These are phyloP conservation scores for Lycaena phlaeas DNA, from an alignment of 2,888 invertebrate genomes.

Conservation along the genomic window DNA sequence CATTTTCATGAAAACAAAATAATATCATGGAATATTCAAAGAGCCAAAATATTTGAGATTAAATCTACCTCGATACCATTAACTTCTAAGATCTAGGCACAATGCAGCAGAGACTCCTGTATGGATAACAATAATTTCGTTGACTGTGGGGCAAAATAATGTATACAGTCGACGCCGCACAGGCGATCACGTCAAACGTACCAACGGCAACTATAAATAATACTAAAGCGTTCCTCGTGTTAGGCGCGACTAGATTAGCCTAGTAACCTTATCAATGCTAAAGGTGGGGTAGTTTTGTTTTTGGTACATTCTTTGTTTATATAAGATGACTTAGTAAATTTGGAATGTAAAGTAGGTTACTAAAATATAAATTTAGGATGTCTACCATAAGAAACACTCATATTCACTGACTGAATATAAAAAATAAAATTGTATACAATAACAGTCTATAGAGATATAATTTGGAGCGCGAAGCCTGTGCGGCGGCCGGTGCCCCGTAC, in stretches of 20 bases:
- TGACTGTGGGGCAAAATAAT: conserved; percentile 63
- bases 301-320: conserved; percentile 8
- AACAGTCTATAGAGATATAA: conserved; percentile 42
- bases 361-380: conserved; percentile 8
- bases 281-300: conserved; percentile 2
- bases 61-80: conserved; percentile 72
- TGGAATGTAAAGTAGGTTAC: conserved; percentile 10
- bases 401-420: conserved; percentile 8
- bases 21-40: conserved; percentile 74
- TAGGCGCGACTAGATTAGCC: conserved; percentile 9
- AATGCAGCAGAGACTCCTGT: conserved; percentile 74
- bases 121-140: conserved; percentile 69
- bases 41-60: conserved; percentile 73
- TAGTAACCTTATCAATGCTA: conserved; percentile 4
- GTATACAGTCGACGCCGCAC: conserved; percentile 52
- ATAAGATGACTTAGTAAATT: conserved; percentile 9
- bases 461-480: conserved; percentile 35
- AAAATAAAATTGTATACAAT: conserved; percentile 5
- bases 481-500: conserved; percentile 48
- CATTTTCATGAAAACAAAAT: conserved; percentile 71
- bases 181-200: conserved; percentile 20
- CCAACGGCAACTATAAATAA: conserved; percentile 2
- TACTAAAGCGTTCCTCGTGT: conserved; percentile 10
- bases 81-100: conserved; percentile 75
- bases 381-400: conserved; percentile 9